Evolutionary conservation across 2,888 invertebrate genomes (phyloP).

Genomic region (Sphinx pinastri): DNA sequence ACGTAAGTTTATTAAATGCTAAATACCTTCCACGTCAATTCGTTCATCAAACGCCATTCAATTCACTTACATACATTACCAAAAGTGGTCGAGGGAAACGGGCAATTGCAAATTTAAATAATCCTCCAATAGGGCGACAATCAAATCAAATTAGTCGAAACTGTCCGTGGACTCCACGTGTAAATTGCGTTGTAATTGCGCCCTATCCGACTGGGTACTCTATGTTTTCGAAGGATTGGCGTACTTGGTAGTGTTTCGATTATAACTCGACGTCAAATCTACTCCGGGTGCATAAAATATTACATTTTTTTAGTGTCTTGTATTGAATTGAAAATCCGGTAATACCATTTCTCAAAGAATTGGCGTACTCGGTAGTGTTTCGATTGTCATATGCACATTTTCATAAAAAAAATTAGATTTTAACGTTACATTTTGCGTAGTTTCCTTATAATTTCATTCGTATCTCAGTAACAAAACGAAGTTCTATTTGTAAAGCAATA

Average conservation of each 20-base stretch:
- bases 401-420: no score
- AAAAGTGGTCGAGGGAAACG: slow-evolving; percentile 10
- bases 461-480: no score
- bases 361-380: no score
- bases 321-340: no score
- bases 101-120: slow-evolving; percentile 60
- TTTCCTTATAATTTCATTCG: no score
- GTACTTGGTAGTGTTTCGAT: not conserved
- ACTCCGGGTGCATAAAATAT: not conserved
- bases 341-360: no score
- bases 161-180: slow-evolving; percentile 59
- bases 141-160: slow-evolving; percentile 73
- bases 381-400: no score
- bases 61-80: slow-evolving; percentile 16
- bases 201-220: slow-evolving; percentile 47
- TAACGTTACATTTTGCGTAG: no score
- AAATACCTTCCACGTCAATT: not conserved
- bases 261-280: not conserved
- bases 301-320: not conserved
- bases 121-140: slow-evolving; percentile 69
- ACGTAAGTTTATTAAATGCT: not conserved
- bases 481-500: no score
- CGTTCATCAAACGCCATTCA: not conserved
- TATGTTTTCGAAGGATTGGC: slow-evolving; percentile 35
- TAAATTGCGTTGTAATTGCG: slow-evolving; percentile 71